A percentile compares a stretch with the other conserved stretches of the same genome.
Evolutionary conservation across 2,797 vertebrate species (phyloP).

Genomic region (Mormyrus proboscirostris): DNA sequence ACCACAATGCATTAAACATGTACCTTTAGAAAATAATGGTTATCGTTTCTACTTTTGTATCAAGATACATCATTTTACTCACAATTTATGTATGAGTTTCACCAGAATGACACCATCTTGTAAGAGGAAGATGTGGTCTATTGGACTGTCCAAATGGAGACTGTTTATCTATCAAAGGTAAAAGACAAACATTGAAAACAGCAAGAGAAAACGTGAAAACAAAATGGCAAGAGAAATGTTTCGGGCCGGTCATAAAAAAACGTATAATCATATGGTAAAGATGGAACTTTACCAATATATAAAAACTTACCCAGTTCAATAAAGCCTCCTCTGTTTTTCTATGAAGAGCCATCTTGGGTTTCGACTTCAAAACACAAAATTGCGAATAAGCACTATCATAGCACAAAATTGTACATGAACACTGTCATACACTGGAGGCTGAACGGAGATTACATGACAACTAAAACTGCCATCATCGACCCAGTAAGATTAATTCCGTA

Average conservation of each 20-base stretch:
- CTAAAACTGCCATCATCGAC: neutral
- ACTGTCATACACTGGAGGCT: neutral
- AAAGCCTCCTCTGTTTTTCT: conserved; percentile 51
- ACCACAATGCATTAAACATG: neutral
- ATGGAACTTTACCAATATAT: neutral
- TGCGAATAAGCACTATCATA: neutral
- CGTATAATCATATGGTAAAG: neutral
- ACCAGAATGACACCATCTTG: conserved; percentile 69
- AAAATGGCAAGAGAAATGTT: neutral
- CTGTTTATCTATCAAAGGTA: conserved; percentile 67
- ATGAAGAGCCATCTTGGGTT: conserved; percentile 58
- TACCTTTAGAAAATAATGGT: neutral
- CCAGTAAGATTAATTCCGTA: neutral
- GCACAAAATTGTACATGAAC: neutral
- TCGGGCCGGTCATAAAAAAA: neutral
- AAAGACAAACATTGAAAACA: neutral
- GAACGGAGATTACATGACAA: neutral
- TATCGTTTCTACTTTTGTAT: neutral
- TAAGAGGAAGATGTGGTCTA: conserved; percentile 56
- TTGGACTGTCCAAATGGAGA: conserved; percentile 51
- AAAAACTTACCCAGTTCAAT: conserved; percentile 63
- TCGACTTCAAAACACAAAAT: neutral
- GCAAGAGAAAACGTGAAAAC: neutral
- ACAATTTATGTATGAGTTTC: conserved; percentile 71
- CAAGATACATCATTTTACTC: conserved; percentile 46